These are phyloP conservation scores for Orientallactaga sibirica DNA, from an alignment of 2,797 vertebrate genomes.

Conservation along the genomic window DNA sequence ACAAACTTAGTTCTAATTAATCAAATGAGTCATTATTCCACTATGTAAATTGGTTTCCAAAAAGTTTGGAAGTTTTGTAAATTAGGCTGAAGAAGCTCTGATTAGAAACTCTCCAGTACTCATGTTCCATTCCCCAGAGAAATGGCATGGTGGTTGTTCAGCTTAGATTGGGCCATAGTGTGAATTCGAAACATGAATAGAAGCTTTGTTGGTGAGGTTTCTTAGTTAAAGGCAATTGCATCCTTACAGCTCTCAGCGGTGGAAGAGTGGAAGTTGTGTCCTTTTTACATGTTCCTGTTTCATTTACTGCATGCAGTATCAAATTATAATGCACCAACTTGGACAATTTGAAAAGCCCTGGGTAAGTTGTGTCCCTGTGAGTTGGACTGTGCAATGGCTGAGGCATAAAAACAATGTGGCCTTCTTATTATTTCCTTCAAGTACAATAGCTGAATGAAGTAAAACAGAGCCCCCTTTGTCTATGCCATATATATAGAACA, in stretches of 20 bases:
- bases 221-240: neutral
- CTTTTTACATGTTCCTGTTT: neutral
- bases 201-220: neutral
- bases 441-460: neutral
- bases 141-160: neutral
- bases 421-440: constrained; percentile 39
- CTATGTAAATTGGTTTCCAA: neutral
- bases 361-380: constrained; percentile 10
- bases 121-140: neutral
- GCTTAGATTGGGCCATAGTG: neutral
- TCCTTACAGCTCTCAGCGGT: neutral
- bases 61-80: no score
- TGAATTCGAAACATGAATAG: neutral
- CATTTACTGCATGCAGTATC: constrained; percentile 38
- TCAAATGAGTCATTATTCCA: neutral
- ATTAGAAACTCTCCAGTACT: neutral
- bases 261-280: neutral
- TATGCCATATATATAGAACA: neutral
- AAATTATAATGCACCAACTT: constrained; percentile 43
- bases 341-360: neutral
- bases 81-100: neutral
- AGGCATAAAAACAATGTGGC: constrained; percentile 6
- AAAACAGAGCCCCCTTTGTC: neutral
- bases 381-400: constrained; percentile 9
- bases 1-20: constrained; percentile 1